Conservation (phyloP, 2,888 invertebrate genomes). For the Lymantria dispar region DNA sequence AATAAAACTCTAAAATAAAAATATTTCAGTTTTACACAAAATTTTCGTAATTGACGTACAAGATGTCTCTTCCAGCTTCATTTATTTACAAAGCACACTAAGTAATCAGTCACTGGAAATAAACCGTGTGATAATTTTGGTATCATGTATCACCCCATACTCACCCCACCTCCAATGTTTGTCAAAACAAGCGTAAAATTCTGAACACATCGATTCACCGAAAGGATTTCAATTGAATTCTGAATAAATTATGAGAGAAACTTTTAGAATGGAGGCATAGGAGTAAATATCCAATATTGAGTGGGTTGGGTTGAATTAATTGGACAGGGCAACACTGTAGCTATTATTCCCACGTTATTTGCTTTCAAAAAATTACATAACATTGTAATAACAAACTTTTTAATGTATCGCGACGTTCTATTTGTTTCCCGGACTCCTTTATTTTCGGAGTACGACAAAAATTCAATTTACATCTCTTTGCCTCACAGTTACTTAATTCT, state of each 20-base stretch:
- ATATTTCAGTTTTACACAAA: no score
- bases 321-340: slow-evolving; percentile 11
- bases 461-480: slow-evolving; percentile 76
- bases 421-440: slow-evolving; percentile 50
- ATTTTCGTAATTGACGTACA: no score
- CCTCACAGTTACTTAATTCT: slow-evolving; percentile 73
- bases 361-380: slow-evolving; percentile 35
- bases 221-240: slow-evolving; percentile 24
- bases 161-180: slow-evolving; percentile 10
- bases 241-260: slow-evolving; percentile 26
- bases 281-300: slow-evolving; percentile 20
- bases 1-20: no score
- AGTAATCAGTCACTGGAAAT: slow-evolving; percentile 34
- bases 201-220: slow-evolving; percentile 15
- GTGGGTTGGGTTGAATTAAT: slow-evolving; percentile 18
- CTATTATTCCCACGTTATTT: slow-evolving; percentile 21
- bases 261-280: slow-evolving; percentile 24
- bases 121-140: slow-evolving; percentile 35
- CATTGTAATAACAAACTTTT: slow-evolving; percentile 41
- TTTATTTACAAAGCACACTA: slow-evolving; percentile 13
- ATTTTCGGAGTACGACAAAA: slow-evolving; percentile 62
- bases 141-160: slow-evolving; percentile 33
- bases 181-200: slow-evolving; percentile 23
- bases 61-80: slow-evolving; percentile 27
- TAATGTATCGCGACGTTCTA: slow-evolving; percentile 48